Evolutionary conservation across 1,140 invertebrate species (phyloP), one percentile per base, ranked within the genome.

Genomic region (Drosophila nebulosa): DNA sequence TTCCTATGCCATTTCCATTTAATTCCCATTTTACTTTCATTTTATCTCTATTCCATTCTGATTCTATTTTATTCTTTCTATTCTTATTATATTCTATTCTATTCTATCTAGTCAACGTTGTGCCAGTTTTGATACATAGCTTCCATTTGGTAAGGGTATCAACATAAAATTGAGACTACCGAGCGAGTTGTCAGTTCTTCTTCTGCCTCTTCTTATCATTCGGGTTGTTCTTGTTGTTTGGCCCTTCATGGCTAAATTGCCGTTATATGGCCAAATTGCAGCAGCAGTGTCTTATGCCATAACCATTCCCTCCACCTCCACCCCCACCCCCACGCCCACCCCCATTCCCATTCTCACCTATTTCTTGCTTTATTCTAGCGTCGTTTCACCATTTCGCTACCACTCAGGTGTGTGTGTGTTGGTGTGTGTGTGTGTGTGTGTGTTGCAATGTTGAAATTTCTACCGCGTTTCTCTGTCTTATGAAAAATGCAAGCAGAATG

Each of bases 401-500:
- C 21, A 51, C 2, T 55, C 53, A 65, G 70, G 42, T 73, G 30
- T 42, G 14, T 42, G 16, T 46, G 39, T 46, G 16, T 35, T 2
- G 2, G 24, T 42, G 36, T 42, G 36, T 42, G 5, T 42, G 14
- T 42, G 14, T 16, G 9, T 18, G 39, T 46, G 16, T 46, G 16
- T 63, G 51, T 32, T 27, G n/a, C n/a, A 21, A 22, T 26, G 62
- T 62, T 35, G 53, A 65, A 79, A 60, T 62, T 74, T 16, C 42
- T 62, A 52, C 36, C 58, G 58, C 70, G 46, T 46, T 24, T 32
- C 35, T 61, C 35, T 61, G 74, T 78, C 79, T 71, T 74, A 75
- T 83, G 65, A 83, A 84, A 83, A 78, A 83, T 85, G 80, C 79
- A 84, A 73, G 51, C 72, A 46, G 64, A 71, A 62, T 51, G 61